Evolutionary conservation across 2,113 vertebrate species (phyloP).

Genomic region (Gadus macrocephalus): DNA sequence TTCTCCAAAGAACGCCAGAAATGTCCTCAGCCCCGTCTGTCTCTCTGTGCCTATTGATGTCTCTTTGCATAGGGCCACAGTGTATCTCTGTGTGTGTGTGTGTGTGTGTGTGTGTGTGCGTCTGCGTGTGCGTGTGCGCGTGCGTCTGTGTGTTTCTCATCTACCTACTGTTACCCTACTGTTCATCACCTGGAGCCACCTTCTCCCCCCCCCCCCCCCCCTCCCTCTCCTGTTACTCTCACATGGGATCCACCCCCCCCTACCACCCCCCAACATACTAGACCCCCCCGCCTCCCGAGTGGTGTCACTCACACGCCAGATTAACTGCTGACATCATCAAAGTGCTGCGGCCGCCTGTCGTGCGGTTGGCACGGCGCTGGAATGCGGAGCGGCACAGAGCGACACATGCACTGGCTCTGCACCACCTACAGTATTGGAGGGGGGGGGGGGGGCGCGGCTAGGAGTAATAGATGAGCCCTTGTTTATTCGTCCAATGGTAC

Average conservation of each 20-base stretch:
- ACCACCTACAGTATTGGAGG: constrained; percentile 48
- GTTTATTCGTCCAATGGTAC: neutral
- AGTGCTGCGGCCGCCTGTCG: constrained; percentile 57
- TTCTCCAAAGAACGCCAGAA: constrained; percentile 36
- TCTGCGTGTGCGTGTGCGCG: neutral
- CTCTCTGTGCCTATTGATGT: constrained; percentile 16
- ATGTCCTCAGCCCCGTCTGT: constrained; percentile 28
- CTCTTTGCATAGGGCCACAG: constrained; percentile 15
- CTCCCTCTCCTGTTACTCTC: constrained; percentile 58
- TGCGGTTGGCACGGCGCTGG: constrained; percentile 64
- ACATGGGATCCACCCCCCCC: constrained; percentile 37
- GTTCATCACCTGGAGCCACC: constrained; percentile 67
- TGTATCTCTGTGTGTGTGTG: constrained; percentile 16
- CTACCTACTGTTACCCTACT: constrained; percentile 63
- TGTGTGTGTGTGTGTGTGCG: constrained; percentile 3
- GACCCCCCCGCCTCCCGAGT: constrained; percentile 42
- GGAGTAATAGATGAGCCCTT: neutral
- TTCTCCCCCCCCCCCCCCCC: constrained; percentile 11
- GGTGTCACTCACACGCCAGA: constrained; percentile 66
- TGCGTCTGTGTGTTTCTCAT: constrained; percentile 47
- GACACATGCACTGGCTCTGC: constrained; percentile 32
- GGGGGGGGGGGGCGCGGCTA: constrained; percentile 14
- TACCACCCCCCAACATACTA: constrained; percentile 11
- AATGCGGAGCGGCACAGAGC: constrained; percentile 61
- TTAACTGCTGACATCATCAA: constrained; percentile 74